Base-by-base conservation (phyloP, 1,140 invertebrate genomes). In the Berghia stephanieae region DNA sequence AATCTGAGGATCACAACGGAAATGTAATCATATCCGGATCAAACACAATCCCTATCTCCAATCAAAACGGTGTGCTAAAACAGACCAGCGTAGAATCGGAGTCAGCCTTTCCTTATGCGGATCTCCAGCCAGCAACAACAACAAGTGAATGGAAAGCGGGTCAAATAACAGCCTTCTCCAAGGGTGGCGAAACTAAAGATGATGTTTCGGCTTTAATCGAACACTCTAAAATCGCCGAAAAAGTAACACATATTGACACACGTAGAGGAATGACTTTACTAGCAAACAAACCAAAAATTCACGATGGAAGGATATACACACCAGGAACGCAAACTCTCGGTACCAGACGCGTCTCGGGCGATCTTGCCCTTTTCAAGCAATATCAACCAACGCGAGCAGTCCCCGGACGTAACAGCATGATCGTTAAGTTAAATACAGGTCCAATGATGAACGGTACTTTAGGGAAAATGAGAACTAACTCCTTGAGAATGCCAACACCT, bases 391-490 rank as follows among this genome's bases (percentile, higher is more conserved):
- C 31, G 44, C 55, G 38, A 21, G 67, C 52, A 34, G n/a, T 27
- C 6, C 24, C 42, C 18, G 34, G 43, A 6, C 16, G 24, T n/a
- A 31, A 34, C 70, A 13, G 46, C 1, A 40, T 18, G 38, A 16
- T 36, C 13, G 75, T 72, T 21, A 77, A 67, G n/a, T 72, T 80
- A 6, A 40, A 77, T 31, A 42, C 57, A 1, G 57, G 57, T 60
- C n/a, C 63, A 3, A 27, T 42, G 10, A 8, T 18, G 31, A 55
- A 43, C 1, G 34, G 57, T 40, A 31, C n/a, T 57, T 52, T 66
- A 16, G 49, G 16, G 10, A 24, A 24, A n/a, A n/a, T 27, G 5
- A 42, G 66, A 2, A 63, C 27, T 5, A 40, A 60, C 52, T 55
- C 43, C 36, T 49, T 21, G 34, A 8, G 63, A 8, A 5, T 1